phyloP scores from a whole-genome alignment of 2,888 invertebrate species.

The Antheraea assamensis region DNA sequence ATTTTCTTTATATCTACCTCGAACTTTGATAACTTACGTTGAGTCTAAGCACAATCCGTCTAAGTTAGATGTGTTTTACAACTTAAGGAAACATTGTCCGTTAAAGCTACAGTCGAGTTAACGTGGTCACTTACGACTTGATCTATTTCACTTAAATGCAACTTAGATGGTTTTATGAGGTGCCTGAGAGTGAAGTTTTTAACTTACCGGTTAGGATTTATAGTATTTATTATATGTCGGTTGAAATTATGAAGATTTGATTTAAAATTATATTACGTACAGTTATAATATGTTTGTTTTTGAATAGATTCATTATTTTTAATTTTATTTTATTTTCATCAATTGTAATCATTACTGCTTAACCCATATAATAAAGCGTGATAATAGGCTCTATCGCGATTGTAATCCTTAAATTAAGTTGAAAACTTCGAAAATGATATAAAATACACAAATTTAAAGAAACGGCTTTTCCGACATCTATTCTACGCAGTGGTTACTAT shows the following conservation, averaged over 20 bases:
- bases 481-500: too few relatives aligned
- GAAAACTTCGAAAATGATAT: not conserved
- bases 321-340: too few relatives aligned
- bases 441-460: too few relatives aligned
- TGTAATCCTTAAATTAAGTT: not conserved
- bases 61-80: conserved; percentile 61
- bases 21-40: conserved; percentile 40
- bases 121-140: conserved; percentile 58
- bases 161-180: conserved; percentile 51
- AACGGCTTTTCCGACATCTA: too few relatives aligned
- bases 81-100: conserved; percentile 52
- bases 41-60: conserved; percentile 62
- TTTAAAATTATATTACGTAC: not conserved
- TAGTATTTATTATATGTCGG: not conserved
- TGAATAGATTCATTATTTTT: too few relatives aligned
- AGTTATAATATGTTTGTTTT: too few relatives aligned
- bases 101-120: conserved; percentile 51
- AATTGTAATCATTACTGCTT: too few relatives aligned
- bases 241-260: not conserved
- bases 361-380: too few relatives aligned
- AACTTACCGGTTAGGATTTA: conserved; percentile 3
- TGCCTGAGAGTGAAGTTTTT: conserved; percentile 21
- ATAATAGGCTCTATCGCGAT: too few relatives aligned
- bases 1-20: conserved; percentile 19
- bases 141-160: conserved; percentile 59